These are phyloP conservation scores for Drosophila elegans DNA, from an alignment of 1,140 invertebrate species.

Conservation along the genomic window DNA sequence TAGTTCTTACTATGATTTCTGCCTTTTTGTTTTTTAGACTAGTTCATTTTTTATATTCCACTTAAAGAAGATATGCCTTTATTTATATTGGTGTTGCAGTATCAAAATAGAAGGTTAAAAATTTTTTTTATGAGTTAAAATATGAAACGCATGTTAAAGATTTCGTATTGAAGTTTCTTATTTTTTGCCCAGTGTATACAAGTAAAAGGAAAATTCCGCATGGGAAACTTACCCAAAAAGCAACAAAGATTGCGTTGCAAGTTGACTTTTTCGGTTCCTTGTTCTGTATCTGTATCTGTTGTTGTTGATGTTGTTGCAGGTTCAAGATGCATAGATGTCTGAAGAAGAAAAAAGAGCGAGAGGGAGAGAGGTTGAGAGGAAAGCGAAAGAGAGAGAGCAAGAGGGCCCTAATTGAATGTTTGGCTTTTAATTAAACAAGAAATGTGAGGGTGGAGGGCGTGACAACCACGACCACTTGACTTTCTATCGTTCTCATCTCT, in stretches of 20 bases:
- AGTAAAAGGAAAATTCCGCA: too few species aligned
- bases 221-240: conserved; percentile 13
- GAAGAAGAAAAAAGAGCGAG: conserved; percentile 6
- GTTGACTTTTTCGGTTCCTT: conserved; percentile 2
- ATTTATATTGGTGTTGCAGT: too few species aligned
- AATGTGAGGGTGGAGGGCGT: conserved; percentile 19
- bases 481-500: not conserved
- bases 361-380: conserved; percentile 7
- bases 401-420: conserved; percentile 52
- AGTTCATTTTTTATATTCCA: too few species aligned
- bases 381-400: conserved; percentile 9
- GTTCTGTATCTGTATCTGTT: conserved; percentile 17
- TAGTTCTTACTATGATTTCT: too few species aligned
- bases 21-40: too few species aligned
- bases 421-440: conserved; percentile 48
- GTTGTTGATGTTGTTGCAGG: conserved; percentile 6
- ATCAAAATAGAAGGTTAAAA: too few species aligned
- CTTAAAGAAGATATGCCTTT: too few species aligned
- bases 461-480: not conserved
- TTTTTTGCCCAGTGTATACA: not conserved
- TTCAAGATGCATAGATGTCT: conserved; percentile 16
- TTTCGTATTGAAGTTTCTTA: not conserved
- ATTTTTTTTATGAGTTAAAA: not conserved
- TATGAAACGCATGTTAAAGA: not conserved
- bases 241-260: conserved; percentile 11